Evolutionary conservation across 30 jellyfish, hydroid and myxozoan genomes (phyloP).

Genomic region (Chrysaora quinquecirrha): DNA sequence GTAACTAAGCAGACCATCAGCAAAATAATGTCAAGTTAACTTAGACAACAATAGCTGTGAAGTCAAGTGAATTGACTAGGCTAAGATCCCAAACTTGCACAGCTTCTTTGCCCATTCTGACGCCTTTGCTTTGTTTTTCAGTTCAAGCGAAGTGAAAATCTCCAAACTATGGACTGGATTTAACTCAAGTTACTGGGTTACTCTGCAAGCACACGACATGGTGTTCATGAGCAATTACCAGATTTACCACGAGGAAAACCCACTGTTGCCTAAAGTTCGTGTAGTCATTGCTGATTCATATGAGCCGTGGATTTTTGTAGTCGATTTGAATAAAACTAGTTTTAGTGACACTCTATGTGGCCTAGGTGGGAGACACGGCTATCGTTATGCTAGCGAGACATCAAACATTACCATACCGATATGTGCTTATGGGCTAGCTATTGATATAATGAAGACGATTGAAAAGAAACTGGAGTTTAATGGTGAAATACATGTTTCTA

Average conservation of each 20-base stretch:
- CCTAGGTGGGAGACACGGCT: constrained; percentile 21
- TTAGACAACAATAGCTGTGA: too few relatives aligned
- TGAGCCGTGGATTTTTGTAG: neutral
- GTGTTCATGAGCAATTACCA: neutral
- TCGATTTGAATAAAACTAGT: neutral
- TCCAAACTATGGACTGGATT: neutral
- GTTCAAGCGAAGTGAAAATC: neutral
- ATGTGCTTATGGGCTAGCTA: constrained; percentile 22
- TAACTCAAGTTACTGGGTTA: neutral
- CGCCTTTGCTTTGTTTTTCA: too few relatives aligned
- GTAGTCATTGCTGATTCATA: neutral
- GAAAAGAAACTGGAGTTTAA: constrained; percentile 8
- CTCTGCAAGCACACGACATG: neutral
- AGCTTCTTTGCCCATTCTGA: too few relatives aligned
- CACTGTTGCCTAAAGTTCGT: neutral
- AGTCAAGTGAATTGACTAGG: too few relatives aligned
- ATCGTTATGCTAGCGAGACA: neutral
- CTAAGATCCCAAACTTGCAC: too few relatives aligned
- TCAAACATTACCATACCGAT: neutral
- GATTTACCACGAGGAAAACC: neutral
- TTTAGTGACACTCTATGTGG: neutral
- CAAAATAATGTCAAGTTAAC: too few relatives aligned
- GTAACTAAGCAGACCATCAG: too few relatives aligned
- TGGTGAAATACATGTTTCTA: neutral
- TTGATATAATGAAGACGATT: constrained; percentile 9